A percentile compares a stretch with the other conserved stretches of the same genome.
Conservation (phyloP, 2,113 vertebrate genomes). For the Lagenorhynchus albirostris region DNA sequence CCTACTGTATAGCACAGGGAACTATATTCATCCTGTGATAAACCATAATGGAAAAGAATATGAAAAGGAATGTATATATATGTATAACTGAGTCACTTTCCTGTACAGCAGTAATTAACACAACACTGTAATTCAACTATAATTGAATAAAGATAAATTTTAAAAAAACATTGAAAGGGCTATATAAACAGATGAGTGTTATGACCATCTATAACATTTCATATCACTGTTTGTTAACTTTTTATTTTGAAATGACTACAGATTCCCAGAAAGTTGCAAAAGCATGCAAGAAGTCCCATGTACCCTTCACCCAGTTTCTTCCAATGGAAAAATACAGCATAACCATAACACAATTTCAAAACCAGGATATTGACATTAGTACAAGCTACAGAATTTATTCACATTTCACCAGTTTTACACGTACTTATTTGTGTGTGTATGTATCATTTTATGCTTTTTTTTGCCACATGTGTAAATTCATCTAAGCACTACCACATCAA, state of each 20-base stretch:
- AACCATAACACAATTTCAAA: not conserved
- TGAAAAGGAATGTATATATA: too few species aligned
- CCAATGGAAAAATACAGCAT: not conserved
- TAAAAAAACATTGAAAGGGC: not conserved
- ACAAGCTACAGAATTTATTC: not conserved
- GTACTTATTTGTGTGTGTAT: not conserved
- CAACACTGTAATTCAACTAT: too few species aligned
- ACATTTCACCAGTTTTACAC: not conserved
- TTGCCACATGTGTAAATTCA: not conserved
- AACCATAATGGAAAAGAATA: too few species aligned
- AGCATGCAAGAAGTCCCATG: not conserved
- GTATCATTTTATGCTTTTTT: not conserved
- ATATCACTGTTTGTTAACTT: not conserved
- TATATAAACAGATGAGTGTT: not conserved
- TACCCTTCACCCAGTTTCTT: not conserved
- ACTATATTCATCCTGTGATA: too few species aligned
- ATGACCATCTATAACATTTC: not conserved
- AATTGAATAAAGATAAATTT: too few species aligned
- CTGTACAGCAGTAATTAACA: too few species aligned
- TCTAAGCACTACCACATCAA: not conserved
- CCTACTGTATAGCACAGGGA: too few species aligned
- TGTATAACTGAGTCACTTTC: too few species aligned
- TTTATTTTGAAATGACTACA: not conserved
- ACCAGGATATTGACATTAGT: not conserved
- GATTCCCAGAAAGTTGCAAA: not conserved